Evolutionary conservation across 2,113 vertebrate species (phyloP), one percentile per base, ranked within the genome.

Genomic region (Coreoperca whiteheadi): DNA sequence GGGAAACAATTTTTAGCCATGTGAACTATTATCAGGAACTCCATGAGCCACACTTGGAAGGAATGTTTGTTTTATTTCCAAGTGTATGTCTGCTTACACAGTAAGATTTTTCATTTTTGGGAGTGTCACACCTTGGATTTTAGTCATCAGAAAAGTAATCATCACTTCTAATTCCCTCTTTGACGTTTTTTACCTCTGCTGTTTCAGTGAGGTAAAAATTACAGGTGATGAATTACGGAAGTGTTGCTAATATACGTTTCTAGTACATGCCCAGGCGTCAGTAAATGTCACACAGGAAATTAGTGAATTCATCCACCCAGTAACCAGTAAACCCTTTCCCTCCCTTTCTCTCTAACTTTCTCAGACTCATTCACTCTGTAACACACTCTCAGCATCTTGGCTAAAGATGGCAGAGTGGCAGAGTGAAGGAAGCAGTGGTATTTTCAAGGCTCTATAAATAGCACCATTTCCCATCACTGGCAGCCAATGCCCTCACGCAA

Each of bases 381-480:
- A 83, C 57, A 71, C 54, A 12, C 66, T 59, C 72, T 64, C 59
- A 67, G 61, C 85, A 54, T 74, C 69, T 84, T 77, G 79, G 73
- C 84, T 57, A 11, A 75, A 14, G 56, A 79, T 51, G 68, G 78
- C n/a, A n/a, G n/a, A n/a, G n/a, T n/a, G n/a, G 80, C 63, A 84
- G 65, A 81, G 20, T 77, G 32, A 80, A 65, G 75, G 78, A 93
- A 88, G 86, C 81, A 30, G 87, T 85, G 86, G 87, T 89, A 88
- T 90, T 92, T 94, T 90, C 84, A 75, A 50, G 53, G 39, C 74
- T 67, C 87, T 90, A 92, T 89, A 90, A 93, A 94, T 92, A 93
- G 86, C 71, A 82, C 65, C 30, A 66, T 85, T 90, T 89, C 93
- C 84, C 83, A 90, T 64, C 81, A 83, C 80, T 84, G 59, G 68